Evolutionary conservation across 2,888 invertebrate species (phyloP).

Genomic region (Megastigmus dorsalis): DNA sequence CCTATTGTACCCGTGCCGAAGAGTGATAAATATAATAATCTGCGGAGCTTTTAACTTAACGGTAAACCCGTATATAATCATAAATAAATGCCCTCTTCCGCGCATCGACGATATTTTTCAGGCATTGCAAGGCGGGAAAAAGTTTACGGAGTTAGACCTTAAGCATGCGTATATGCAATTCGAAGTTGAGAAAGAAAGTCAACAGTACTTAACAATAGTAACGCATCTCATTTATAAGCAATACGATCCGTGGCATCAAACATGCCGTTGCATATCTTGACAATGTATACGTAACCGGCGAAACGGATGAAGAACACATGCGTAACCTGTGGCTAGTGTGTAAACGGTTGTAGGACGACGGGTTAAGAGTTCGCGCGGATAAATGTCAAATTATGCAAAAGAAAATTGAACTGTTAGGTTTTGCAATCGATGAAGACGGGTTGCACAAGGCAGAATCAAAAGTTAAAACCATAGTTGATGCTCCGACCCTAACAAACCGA

Average conservation of each 20-base stretch:
- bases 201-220: neutral
- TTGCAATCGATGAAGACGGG: constrained; percentile 2
- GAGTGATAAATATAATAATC: neutral
- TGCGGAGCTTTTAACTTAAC: neutral
- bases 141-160: neutral
- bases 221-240: neutral
- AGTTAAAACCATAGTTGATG: too few species aligned
- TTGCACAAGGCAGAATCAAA: constrained; percentile 3
- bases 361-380: neutral
- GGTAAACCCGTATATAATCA: neutral
- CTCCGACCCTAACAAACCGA: too few species aligned
- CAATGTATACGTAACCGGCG: neutral
- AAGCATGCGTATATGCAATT: too few species aligned
- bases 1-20: neutral
- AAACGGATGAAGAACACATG: neutral
- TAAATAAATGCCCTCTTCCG: neutral
- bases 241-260: neutral
- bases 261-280: neutral
- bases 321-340: neutral
- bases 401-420: neutral
- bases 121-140: neutral
- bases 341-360: neutral
- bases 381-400: constrained; percentile 3
- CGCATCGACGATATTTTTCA: neutral
- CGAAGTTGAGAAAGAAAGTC: neutral